Evolutionary conservation across 2,797 vertebrate species (phyloP), one percentile per base, ranked within the genome.

Genomic region (Parambassis ranga): DNA sequence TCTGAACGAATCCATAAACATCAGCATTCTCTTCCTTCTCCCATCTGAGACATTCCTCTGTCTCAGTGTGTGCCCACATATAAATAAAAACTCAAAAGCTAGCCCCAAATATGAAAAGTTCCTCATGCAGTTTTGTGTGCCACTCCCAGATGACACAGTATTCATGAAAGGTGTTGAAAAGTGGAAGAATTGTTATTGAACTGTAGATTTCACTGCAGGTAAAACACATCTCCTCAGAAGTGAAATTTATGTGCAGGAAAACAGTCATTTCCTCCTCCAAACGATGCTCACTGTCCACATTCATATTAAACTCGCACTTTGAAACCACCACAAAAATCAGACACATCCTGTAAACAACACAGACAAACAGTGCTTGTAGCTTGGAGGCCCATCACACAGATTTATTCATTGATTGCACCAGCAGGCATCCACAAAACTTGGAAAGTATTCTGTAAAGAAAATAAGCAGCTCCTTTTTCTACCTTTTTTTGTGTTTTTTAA

Each of bases 1-100:
- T 79, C 57, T 43, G 31, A 57, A 16, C 49, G 63, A 68, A 72
- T 78, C 66, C 61, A 37, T 55, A 75, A 66, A 81, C n/a, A n/a
- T n/a, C n/a, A n/a, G n/a, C n/a, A n/a, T n/a, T n/a, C 47, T 59
- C 52, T 5, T 57, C 39, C 24, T 20, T 36, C 15, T 30, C 39
- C 62, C 46, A 38, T 62, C 47, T 71, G 65, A 37, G n/a, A 1
- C 6, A 7, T 47, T 16, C 15, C 13, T 52, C 22, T 19, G 8
- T 49, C 46, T 65, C 48, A 14, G 15, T 51, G 47, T 50, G 67
- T 53, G 44, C 14, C 39, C 35, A 24, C 55, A 42, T 52, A 23
- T 24, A n/a, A 33, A 50, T 19, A 49, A 55, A 11, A 24, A 22
- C 1, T 35, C 30, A 1, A 4, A 60, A 42, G 44, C 13, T n/a